Base-by-base conservation (phyloP, 2,113 vertebrate species). In the Bucco capensis region DNA sequence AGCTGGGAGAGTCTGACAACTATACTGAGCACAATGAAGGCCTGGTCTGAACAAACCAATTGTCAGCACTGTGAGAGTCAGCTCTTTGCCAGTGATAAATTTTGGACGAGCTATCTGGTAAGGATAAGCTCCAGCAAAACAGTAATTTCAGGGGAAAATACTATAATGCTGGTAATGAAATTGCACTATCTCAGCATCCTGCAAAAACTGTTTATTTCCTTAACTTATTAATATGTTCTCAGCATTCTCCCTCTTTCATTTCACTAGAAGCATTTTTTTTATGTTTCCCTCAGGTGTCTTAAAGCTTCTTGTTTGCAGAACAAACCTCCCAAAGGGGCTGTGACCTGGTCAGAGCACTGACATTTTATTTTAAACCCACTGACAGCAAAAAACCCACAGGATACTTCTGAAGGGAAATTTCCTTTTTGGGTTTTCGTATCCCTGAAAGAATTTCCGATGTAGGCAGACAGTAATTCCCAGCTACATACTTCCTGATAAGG, bases 391-490 rank as follows among this genome's bases (percentile, higher is more conserved):
- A 86, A 12, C 6, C 30, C 17, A 49, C 65, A 33, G 89, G 93
- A 89, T 96, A 79, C 94, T 97, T 95, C 91, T 93, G 91, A 97
- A 97, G 96, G 97, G 96, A 97, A 97, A 97, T 97, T 97, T 97
- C 98, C 97, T 98, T 98, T 98, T 98, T 98, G 97, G 97, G 97
- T 93, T 97, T 96, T 95, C 96, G 95, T 97, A 89, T 96, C 96
- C 95, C 83, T 94, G 96, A 97, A 98, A 97, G 97, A 98, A 97
- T 98, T 98, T 98, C 97, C 96, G 86, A 96, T 97, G 98, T 89
- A 96, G 95, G 96, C 97, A 97, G 97, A 96, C 94, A 85, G 96
- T 97, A 96, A 96, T 97, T 98, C 97, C 96, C 93, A 97, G 96
- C 97, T 96, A 92, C 91, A 67, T 94, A 92, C 95, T 97, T 98